Evolutionary conservation across 2,113 vertebrate genomes (phyloP).

Genomic region (Phalacrocorax aristotelis): DNA sequence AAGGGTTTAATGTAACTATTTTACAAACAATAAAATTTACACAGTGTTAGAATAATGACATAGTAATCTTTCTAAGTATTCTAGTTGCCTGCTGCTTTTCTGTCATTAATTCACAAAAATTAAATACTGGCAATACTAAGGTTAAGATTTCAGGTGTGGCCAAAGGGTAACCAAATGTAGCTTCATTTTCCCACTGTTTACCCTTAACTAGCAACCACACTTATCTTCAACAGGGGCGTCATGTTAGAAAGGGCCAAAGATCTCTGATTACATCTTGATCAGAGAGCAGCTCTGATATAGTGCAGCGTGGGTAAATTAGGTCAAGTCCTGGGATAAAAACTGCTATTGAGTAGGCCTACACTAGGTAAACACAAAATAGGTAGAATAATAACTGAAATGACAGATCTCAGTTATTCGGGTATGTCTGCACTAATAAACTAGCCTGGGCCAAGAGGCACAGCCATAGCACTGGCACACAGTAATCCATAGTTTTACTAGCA

Average conservation of each 20-base stretch:
- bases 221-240: not conserved
- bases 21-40: not conserved
- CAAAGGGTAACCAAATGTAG: not conserved
- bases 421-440: not conserved
- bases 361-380: not conserved
- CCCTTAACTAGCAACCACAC: not conserved
- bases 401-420: not conserved
- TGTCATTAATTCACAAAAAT: not conserved
- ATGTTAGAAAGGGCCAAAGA: not conserved
- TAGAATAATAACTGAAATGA: not conserved
- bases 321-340: not conserved
- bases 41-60: not conserved
- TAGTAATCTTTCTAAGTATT: not conserved
- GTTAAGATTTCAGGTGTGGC: not conserved
- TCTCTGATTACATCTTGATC: not conserved
- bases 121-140: not conserved
- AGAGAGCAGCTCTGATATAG: not conserved
- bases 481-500: not conserved
- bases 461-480: fast-evolving
- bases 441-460: fast-evolving
- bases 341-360: not conserved
- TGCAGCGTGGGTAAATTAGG: not conserved
- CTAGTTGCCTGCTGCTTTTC: not conserved
- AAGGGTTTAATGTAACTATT: not conserved
- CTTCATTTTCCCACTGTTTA: not conserved